Evolutionary conservation across 2,888 invertebrate genomes (phyloP), one percentile per base, ranked within the genome.

Genomic region (Atethmia centrago): DNA sequence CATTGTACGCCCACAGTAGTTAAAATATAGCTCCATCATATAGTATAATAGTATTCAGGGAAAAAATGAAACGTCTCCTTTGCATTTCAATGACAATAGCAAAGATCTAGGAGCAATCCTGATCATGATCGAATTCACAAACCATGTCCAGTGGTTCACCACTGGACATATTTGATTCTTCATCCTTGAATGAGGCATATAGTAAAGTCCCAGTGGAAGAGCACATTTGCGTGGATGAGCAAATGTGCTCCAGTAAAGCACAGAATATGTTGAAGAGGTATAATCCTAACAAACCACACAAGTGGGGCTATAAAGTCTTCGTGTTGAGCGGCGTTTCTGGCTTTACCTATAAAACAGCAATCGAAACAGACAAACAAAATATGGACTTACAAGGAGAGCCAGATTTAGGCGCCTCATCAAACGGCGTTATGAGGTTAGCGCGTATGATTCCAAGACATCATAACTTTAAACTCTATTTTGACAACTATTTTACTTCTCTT

Each of bases 281-380:
- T 10, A 74, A 74, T 19, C 64, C 69, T 5, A 63, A 69, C 1
- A 63, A 74, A 74, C 64, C 74, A 25, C 69, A 74, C 45, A 69
- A 61, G 1, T 61, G 49, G 63, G 16, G 47, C 3, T 63, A 63
- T 3, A 63, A 62, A 28, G 1, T 63, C 12, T 63, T 47, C 3
- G 28, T 63, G 2, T 28, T 28, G 28, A 63, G 45, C 45, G 62
- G 62, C 62, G 62, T 62, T 62, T 45, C 62, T 25, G 62, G 62
- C 1, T 42, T 62, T 4, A 45, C 62, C 5, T 62, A 62, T 28
- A 42, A 45, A 42, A 62, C 62, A 7, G 62, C 47, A 47, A 63
- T 63, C 0, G 62, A 63, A 63, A 63, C 62, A 1, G 45, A 28
- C 2, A 63, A 63, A 1, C 28, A 45, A 7, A 63, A 63, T 45